These are phyloP conservation scores for Pseudonaja textilis DNA, from an alignment of 2,113 vertebrate species.

Conservation along the genomic window DNA sequence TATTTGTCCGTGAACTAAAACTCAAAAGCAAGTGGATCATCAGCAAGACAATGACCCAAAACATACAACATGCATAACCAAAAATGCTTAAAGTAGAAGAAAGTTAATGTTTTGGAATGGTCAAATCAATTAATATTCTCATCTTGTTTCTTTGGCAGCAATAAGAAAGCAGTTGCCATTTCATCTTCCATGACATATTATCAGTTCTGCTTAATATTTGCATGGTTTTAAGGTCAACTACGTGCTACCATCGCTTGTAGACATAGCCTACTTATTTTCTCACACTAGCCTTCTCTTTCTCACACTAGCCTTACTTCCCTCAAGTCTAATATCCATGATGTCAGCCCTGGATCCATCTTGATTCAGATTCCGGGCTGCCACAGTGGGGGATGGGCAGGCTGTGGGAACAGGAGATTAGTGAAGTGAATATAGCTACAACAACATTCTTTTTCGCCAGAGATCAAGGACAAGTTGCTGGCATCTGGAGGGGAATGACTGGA, in stretches of 20 bases:
- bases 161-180: not conserved
- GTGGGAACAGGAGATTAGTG: too few species aligned
- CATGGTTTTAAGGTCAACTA: not conserved
- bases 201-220: not conserved
- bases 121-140: not conserved
- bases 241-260: not conserved
- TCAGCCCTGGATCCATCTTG: too few species aligned
- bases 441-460: too few species aligned
- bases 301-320: not conserved
- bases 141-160: not conserved
- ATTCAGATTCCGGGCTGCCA: too few species aligned
- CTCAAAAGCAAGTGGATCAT: not conserved
- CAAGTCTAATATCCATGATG: not conserved
- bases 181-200: not conserved
- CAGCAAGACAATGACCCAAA: not conserved
- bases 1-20: not conserved
- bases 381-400: too few species aligned
- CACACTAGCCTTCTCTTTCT: not conserved
- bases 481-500: too few species aligned
- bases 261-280: not conserved
- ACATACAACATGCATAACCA: not conserved
- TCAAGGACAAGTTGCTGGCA: too few species aligned
- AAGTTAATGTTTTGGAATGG: not conserved
- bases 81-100: not conserved
- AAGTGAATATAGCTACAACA: too few species aligned